Evolutionary conservation across 2,113 vertebrate species (phyloP).

Genomic region (Ptilorrhoa leucosticta): DNA sequence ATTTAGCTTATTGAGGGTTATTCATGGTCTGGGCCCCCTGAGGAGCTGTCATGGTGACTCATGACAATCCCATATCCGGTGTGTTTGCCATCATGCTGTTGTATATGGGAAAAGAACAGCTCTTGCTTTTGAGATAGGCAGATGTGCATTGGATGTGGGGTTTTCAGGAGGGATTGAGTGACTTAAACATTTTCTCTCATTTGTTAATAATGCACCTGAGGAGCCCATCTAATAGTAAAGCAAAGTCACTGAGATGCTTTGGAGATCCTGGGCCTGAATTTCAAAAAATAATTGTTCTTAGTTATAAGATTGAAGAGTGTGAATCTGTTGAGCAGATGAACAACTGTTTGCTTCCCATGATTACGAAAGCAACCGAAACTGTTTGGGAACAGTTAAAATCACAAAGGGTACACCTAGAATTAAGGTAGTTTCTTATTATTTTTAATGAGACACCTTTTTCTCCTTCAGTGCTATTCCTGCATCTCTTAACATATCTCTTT

Average conservation of each 20-base stretch:
- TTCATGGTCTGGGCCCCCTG: background rate
- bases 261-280: background rate
- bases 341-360: background rate
- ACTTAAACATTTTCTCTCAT: background rate
- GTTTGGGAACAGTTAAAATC: background rate
- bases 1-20: slow-evolving; percentile 3
- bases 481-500: background rate
- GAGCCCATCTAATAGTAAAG: background rate
- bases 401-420: background rate
- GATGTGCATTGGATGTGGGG: background rate
- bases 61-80: background rate
- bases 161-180: background rate
- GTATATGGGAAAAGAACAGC: background rate
- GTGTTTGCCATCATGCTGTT: background rate
- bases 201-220: background rate
- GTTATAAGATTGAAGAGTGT: background rate
- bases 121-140: background rate
- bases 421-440: background rate
- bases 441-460: background rate
- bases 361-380: background rate
- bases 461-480: background rate
- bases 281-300: background rate
- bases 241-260: background rate
- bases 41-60: background rate
- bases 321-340: background rate